phyloP scores from a whole-genome alignment of 2,113 vertebrate species.

The Nesoenas mayeri region DNA sequence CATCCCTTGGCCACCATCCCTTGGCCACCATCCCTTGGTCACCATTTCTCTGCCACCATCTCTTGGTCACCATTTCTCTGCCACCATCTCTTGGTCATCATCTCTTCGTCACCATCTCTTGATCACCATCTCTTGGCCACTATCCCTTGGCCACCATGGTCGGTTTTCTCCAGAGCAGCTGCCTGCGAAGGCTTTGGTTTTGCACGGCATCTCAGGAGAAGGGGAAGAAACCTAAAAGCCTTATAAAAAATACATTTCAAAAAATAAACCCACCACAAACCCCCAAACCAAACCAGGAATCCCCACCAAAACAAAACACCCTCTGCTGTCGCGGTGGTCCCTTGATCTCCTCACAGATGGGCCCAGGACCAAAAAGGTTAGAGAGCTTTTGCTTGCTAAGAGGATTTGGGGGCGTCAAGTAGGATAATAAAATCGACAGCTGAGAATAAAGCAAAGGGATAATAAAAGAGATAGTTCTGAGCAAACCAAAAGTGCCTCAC shows the following conservation, averaged over 20 bases:
- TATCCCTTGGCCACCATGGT: rapidly evolving
- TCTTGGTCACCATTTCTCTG: no score
- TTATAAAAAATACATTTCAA: neutral
- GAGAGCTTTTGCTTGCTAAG: neutral
- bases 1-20: no score
- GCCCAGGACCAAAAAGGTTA: neutral
- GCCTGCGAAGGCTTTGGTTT: neutral
- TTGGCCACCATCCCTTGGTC: no score
- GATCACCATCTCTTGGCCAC: no score
- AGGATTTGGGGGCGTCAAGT: conserved; percentile 28
- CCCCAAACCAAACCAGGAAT: neutral
- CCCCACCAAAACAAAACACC: neutral
- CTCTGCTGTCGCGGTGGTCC: rapidly evolving
- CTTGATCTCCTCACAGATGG: neutral
- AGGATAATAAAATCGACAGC: conserved; percentile 1
- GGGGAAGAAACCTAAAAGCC: neutral
- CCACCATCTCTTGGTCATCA: no score
- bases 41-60: no score
- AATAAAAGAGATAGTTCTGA: neutral
- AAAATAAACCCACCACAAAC: neutral
- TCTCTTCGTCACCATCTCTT: no score
- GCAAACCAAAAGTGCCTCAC: neutral
- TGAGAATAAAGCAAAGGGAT: neutral
- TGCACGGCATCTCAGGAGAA: neutral
- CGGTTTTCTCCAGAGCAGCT: neutral